A percentile compares a stretch with the other conserved stretches of the same genome.
phyloP scores from a whole-genome alignment of 2,888 invertebrate species.

The Volucella inanis region DNA sequence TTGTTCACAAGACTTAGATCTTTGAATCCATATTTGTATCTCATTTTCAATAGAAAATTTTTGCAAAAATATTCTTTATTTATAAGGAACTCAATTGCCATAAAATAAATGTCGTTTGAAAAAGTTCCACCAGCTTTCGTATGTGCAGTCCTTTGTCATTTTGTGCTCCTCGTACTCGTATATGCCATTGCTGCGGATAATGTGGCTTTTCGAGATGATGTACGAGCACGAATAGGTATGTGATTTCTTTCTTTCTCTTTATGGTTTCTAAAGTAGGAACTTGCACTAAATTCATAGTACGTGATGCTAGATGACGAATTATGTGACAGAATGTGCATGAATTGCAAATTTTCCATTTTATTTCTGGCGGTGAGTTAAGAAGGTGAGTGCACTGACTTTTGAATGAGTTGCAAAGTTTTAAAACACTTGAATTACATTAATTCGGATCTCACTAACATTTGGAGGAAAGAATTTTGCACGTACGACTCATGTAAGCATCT shows the following conservation, averaged over 20 bases:
- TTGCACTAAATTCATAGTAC: conserved; percentile 48
- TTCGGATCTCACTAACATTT: not conserved
- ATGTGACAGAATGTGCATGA: conserved; percentile 31
- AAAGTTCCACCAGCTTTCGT: too few relatives aligned
- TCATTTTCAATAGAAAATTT: too few relatives aligned
- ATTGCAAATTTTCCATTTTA: conserved; percentile 27
- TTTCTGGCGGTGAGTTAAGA: not conserved
- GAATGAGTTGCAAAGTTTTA: not conserved
- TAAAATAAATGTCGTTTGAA: too few relatives aligned
- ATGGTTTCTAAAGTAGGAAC: conserved; percentile 7
- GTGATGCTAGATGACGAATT: conserved; percentile 52
- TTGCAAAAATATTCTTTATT: too few relatives aligned
- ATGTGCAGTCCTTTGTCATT: too few relatives aligned
- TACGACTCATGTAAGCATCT: too few relatives aligned
- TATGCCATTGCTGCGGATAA: conserved; percentile 30
- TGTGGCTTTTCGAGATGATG: conserved; percentile 35
- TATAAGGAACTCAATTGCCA: too few relatives aligned
- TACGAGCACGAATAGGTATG: not conserved
- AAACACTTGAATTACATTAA: not conserved
- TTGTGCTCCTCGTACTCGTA: not conserved
- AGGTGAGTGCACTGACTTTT: not conserved
- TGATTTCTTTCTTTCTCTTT: conserved; percentile 12
- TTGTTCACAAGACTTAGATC: too few relatives aligned
- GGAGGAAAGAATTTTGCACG: too few relatives aligned
- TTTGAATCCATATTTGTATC: too few relatives aligned